A percentile compares a stretch with the other conserved stretches of the same genome.
Conservation (phyloP, 2,888 invertebrate genomes). For the Apocheima hispidaria region DNA sequence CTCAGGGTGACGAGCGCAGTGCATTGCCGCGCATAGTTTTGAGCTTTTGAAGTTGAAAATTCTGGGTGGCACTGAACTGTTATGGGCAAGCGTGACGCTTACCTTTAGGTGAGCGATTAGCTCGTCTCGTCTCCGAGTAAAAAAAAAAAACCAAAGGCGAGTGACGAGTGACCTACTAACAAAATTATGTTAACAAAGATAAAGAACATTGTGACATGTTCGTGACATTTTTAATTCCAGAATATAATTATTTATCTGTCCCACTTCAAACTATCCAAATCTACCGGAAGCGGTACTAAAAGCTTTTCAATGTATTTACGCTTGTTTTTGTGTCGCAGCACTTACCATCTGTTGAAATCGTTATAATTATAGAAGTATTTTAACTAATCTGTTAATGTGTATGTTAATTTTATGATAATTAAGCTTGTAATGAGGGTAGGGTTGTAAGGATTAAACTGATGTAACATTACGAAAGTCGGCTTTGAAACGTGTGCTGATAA, state of each 20-base stretch:
- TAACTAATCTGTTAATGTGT: conserved; percentile 16
- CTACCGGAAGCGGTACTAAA: conserved; percentile 1
- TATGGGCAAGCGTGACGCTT: too few species aligned
- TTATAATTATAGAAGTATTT: conserved; percentile 16
- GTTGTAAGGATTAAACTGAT: conserved; percentile 22
- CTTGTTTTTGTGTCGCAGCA: not conserved
- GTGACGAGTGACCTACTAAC: too few species aligned
- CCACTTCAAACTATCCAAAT: conserved; percentile 9
- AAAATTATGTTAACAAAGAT: not conserved
- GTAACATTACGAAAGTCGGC: conserved; percentile 1
- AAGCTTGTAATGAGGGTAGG: conserved; percentile 9
- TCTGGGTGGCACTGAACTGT: too few species aligned
- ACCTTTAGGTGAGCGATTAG: too few species aligned
- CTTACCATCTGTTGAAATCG: conserved; percentile 17
- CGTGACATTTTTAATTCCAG: conserved; percentile 1
- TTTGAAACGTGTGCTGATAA: not conserved
- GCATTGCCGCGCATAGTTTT: too few species aligned
- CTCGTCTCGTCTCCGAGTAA: too few species aligned
- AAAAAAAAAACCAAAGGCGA: too few species aligned
- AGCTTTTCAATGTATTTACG: conserved; percentile 8
- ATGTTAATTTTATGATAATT: conserved; percentile 31
- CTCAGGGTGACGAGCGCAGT: too few species aligned
- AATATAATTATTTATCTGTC: conserved; percentile 1
- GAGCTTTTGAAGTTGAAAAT: too few species aligned
- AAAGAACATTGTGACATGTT: too few species aligned